Percentiles rank a stretch among this genome's conserved stretches.
Conservation (phyloP, 2,113 vertebrate species). For the Struthidea cinerea region DNA sequence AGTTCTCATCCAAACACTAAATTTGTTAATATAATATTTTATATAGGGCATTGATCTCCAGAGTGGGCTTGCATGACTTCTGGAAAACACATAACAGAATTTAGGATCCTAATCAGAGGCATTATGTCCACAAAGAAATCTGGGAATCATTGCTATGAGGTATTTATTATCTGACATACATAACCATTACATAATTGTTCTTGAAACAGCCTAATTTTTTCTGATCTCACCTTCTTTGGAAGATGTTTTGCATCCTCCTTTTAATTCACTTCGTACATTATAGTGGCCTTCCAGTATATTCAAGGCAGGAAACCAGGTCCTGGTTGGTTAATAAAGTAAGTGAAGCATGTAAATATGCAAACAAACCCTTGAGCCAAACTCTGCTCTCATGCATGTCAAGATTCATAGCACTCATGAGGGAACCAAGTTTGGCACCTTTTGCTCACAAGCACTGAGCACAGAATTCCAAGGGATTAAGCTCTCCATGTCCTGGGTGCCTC, state of each 20-base stretch:
- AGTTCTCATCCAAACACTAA: background rate
- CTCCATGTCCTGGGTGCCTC: background rate
- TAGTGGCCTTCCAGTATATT: background rate
- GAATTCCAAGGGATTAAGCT: background rate
- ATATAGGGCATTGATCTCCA: background rate
- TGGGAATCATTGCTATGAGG: background rate
- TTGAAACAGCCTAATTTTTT: background rate
- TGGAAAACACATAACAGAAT: background rate
- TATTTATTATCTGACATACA: background rate
- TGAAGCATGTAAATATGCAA: background rate
- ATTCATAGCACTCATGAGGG: background rate
- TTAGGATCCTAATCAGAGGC: background rate
- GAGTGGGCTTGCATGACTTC: background rate
- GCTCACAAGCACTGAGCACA: background rate
- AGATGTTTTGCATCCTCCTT: background rate
- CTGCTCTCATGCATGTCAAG: background rate
- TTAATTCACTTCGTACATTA: background rate
- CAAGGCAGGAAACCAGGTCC: background rate
- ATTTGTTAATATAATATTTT: background rate
- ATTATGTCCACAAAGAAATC: background rate
- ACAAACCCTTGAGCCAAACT: background rate
- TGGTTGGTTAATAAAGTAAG: background rate
- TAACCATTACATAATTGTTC: background rate
- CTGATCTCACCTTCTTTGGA: background rate
- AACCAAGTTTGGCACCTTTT: background rate